Conservation (phyloP, 2,888 invertebrate species). For the Parascotia fuliginaria region DNA sequence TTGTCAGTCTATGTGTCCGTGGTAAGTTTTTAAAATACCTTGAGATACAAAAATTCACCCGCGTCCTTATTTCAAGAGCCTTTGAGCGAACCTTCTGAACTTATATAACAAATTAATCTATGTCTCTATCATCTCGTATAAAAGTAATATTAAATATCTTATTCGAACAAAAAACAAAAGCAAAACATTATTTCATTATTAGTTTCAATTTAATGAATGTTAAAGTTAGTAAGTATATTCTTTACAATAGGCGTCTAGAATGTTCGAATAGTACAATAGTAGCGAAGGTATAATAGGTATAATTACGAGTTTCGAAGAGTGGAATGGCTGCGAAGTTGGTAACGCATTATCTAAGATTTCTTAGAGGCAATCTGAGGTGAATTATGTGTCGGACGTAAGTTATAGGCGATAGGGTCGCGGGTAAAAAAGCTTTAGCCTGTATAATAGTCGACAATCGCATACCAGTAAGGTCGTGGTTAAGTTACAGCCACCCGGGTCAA, state of each 20-base stretch:
- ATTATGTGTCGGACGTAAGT: constrained; percentile 39
- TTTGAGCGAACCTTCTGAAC: no score
- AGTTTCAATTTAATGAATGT: constrained; percentile 22
- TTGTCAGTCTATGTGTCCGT: no score
- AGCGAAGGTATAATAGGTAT: constrained; percentile 33
- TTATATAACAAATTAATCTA: no score
- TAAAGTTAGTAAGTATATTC: constrained; percentile 31
- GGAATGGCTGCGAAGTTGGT: constrained; percentile 48
- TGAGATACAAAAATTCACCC: no score
- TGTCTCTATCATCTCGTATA: no score
- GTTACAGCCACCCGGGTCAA: no score
- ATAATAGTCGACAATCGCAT: background rate
- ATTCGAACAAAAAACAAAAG: no score
- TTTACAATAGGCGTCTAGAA: constrained; percentile 14
- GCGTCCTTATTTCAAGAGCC: no score
- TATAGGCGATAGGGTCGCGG: constrained; percentile 17
- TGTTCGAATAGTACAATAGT: constrained; percentile 18
- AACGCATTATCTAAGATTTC: constrained; percentile 66
- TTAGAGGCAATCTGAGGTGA: constrained; percentile 57
- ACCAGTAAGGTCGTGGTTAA: no score
- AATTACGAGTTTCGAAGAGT: constrained; percentile 35
- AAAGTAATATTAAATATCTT: no score
- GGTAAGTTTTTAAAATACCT: no score
- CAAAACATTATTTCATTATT: background rate
- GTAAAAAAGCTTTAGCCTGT: background rate